Base-by-base conservation (phyloP, 2,888 invertebrate species). In the Acleris cristana region DNA sequence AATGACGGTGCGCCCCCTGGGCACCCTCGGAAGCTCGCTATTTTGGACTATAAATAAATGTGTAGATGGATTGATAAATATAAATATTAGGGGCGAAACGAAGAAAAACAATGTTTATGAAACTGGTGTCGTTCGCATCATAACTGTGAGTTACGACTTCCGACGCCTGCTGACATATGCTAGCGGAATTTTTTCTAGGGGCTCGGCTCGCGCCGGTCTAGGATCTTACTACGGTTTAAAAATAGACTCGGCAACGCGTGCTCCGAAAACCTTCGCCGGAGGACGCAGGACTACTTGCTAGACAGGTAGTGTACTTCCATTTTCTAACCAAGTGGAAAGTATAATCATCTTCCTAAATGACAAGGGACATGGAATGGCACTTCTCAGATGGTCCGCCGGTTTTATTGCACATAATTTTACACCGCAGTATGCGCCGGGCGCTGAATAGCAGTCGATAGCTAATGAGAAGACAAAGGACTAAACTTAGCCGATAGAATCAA, bases 71-170 rank as follows among this genome's bases (percentile, higher is more conserved):
- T 92, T 92, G 92, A 92, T 92, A 92, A 92, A 92, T 92, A 92
- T 91, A 92, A 92, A 92, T 92, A 92, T 91, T 90, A 87, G 92
- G 92, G 92, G 90, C 90, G 90, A 91, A 91, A 91, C 82, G 87
- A 89, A 91, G 91, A 92, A 92, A 92, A 92, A 92, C 92, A 92
- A 90, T 92, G 92, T 92, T 92, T 92, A 92, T 92, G 91, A 90
- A 92, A 91, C 90, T 90, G 85, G 92, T 92, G 92, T 92, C 92
- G 90, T 86, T 88, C 88, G 91, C 90, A 84, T 92, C 92, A 92
- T 92, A 92, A 92, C 91, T 87, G 88, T 92, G 91, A 92, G 88
- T 92, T 90, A 92, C 90, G 88, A 92, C 92, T 92, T 92, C 92
- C 92, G 92, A 88, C 88, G 88, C 84, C 82, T 89, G 92, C 85